These are phyloP conservation scores for Acronicta alni DNA, from an alignment of 2,888 invertebrate species.

Conservation along the genomic window DNA sequence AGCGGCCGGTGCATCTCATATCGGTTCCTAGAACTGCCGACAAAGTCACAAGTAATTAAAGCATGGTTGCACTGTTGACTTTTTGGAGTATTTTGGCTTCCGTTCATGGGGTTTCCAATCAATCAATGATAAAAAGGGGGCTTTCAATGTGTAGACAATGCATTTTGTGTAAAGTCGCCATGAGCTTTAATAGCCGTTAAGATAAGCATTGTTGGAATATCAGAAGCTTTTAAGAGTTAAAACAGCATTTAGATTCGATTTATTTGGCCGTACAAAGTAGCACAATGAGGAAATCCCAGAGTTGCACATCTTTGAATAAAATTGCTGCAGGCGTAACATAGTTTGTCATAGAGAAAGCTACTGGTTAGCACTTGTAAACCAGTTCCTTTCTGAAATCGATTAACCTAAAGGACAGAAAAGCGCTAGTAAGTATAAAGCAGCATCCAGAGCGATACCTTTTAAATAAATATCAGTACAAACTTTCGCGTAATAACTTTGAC, in stretches of 20 bases:
- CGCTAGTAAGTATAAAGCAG: background rate
- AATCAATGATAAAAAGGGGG: slow-evolving; percentile 76
- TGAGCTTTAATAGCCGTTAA: slow-evolving; percentile 38
- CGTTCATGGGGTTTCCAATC: slow-evolving; percentile 77
- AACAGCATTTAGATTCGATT: slow-evolving; percentile 11
- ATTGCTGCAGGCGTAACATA: slow-evolving; percentile 4
- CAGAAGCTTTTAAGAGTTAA: slow-evolving; percentile 13
- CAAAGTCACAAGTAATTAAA: slow-evolving; percentile 82
- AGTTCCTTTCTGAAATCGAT: too few species aligned
- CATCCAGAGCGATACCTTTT: slow-evolving; percentile 6
- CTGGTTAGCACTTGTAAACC: background rate
- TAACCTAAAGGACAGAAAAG: too few species aligned
- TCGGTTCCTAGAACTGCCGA: slow-evolving; percentile 80
- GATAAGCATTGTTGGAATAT: slow-evolving; percentile 34
- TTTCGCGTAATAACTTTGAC: slow-evolving; percentile 18
- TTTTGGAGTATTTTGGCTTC: slow-evolving; percentile 85
- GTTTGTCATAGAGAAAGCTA: slow-evolving; percentile 5
- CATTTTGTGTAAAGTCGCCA: slow-evolving; percentile 36
- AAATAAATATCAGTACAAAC: slow-evolving; percentile 7
- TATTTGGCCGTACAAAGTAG: background rate
- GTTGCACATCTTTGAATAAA: background rate
- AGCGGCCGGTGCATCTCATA: slow-evolving; percentile 54
- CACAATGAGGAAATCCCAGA: background rate
- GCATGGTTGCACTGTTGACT: slow-evolving; percentile 83
- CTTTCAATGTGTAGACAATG: slow-evolving; percentile 47